Percentiles rank a stretch among this genome's conserved stretches.
These are phyloP conservation scores for Albula goreensis DNA, from an alignment of 2,113 vertebrate genomes.

Conservation along the genomic window DNA sequence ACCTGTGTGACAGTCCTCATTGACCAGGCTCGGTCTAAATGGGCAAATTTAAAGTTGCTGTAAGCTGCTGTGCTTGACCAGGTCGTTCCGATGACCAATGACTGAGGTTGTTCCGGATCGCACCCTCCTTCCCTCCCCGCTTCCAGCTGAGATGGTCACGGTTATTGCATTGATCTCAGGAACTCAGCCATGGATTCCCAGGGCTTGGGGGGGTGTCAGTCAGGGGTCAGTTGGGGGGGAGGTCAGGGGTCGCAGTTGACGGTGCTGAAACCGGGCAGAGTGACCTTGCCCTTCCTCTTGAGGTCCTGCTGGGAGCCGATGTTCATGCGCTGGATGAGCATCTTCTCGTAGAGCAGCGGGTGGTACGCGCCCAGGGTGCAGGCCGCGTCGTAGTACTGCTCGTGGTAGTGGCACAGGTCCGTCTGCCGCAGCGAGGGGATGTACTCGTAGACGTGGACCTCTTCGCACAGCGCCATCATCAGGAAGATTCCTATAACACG, in stretches of 20 bases:
- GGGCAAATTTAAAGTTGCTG: background rate
- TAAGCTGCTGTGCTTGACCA: background rate
- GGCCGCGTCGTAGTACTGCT: constrained; percentile 88
- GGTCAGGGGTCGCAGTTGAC: constrained; percentile 69
- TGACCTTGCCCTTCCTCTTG: constrained; percentile 82
- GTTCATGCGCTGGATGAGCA: constrained; percentile 89
- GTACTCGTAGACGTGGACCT: constrained; percentile 94
- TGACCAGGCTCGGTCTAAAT: background rate
- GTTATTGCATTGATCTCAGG: constrained; percentile 9
- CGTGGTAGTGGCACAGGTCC: constrained; percentile 95
- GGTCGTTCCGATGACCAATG: no score
- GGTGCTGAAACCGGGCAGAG: constrained; percentile 85
- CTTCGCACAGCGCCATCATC: constrained; percentile 93
- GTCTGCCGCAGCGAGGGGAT: constrained; percentile 92
- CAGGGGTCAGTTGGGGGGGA: background rate
- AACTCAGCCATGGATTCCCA: background rate
- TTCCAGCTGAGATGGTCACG: background rate
- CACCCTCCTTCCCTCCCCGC: background rate
- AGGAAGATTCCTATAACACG: constrained; percentile 82
- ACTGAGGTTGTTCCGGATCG: background rate
- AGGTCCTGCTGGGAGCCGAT: constrained; percentile 79
- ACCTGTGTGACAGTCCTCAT: background rate
- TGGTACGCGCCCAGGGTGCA: constrained; percentile 97
- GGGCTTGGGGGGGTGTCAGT: no score
- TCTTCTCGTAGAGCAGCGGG: constrained; percentile 92